Evolutionary conservation across 2,113 vertebrate species (phyloP).

Genomic region (Sturnus vulgaris): DNA sequence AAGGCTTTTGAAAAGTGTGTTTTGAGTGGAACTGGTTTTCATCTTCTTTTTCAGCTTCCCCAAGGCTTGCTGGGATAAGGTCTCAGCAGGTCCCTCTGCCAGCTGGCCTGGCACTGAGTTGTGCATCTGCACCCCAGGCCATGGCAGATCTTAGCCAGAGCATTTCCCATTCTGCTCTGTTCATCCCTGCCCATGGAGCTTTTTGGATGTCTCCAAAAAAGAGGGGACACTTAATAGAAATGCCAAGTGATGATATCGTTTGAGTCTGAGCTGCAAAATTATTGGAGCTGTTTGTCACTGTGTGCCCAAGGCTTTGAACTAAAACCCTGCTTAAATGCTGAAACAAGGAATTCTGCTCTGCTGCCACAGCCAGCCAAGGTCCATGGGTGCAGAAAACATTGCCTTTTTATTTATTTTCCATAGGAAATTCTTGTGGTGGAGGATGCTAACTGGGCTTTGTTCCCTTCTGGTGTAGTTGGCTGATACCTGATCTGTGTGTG

Average conservation of each 20-base stretch:
- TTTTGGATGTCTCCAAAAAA: background rate
- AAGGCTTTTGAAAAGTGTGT: background rate
- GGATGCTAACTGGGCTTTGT: background rate
- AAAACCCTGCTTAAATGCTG: background rate
- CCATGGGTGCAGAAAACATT: background rate
- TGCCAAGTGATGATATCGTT: background rate
- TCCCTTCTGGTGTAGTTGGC: background rate
- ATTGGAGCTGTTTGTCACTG: background rate
- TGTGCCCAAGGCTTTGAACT: background rate
- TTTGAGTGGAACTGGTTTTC: background rate
- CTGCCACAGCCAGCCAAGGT: background rate
- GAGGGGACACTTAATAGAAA: background rate
- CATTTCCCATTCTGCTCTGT: background rate
- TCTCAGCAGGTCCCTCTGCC: background rate
- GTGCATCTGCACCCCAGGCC: background rate
- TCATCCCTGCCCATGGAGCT: background rate
- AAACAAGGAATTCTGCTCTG: background rate
- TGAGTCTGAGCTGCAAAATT: background rate
- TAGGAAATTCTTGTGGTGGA: background rate
- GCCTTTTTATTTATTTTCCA: background rate
- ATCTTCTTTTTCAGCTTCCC: background rate
- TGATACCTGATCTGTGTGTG: background rate
- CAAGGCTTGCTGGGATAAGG: background rate
- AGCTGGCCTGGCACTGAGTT: background rate
- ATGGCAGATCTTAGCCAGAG: background rate